Conservation (phyloP, 2,113 vertebrate genomes). For the Emydura subglobosa region DNA sequence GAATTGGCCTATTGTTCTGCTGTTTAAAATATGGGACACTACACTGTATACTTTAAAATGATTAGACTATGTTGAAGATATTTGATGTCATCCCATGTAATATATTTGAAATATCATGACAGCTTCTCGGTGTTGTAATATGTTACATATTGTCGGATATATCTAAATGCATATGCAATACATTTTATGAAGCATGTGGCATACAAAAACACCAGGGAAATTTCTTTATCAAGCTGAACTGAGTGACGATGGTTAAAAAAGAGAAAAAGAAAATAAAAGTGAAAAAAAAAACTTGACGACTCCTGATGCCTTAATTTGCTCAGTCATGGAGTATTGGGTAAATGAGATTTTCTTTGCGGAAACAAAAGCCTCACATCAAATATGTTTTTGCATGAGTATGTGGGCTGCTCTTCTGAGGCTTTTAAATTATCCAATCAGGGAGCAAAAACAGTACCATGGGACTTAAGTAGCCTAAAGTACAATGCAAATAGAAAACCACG, state of each 20-base stretch:
- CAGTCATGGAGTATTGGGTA: conserved; percentile 15
- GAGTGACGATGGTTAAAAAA: background rate
- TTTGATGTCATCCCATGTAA: conserved; percentile 76
- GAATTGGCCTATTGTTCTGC: conserved; percentile 75
- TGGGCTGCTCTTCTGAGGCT: background rate
- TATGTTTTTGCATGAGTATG: background rate
- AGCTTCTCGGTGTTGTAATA: conserved; percentile 70
- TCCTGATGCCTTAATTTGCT: conserved; percentile 32
- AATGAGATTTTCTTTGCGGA: conserved; percentile 43
- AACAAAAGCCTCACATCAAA: conserved; percentile 39
- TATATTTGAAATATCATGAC: conserved; percentile 79
- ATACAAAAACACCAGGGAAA: conserved; percentile 30
- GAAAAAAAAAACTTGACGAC: background rate
- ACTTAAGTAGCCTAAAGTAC: conserved; percentile 29
- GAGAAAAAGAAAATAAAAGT: background rate
- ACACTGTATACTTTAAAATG: conserved; percentile 68
- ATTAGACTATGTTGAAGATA: conserved; percentile 77
- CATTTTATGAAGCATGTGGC: conserved; percentile 61
- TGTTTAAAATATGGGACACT: conserved; percentile 72
- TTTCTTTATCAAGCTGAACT: background rate
- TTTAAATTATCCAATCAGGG: conserved; percentile 28
- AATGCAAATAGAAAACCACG: conserved; percentile 44
- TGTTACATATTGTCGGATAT: conserved; percentile 68
- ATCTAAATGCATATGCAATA: conserved; percentile 61
- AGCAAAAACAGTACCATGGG: background rate